Evolutionary conservation across 2,888 invertebrate species (phyloP), one percentile per base, ranked within the genome.

Genomic region (Bedellia somnulentella): DNA sequence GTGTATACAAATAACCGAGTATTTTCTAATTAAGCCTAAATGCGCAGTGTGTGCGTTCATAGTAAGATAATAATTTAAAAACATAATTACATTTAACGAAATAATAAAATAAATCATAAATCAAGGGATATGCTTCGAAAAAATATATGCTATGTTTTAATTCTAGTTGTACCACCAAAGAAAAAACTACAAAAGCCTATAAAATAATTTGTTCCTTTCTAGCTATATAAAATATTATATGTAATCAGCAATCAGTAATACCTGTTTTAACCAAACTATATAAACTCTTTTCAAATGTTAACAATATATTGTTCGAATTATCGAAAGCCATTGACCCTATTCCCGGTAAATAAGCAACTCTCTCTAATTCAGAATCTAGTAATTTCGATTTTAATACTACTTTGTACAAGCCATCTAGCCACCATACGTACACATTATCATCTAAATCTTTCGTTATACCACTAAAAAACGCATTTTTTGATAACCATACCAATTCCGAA

Each of bases 361-460:
- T 59, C 0, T 44, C 47, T 13, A 75, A 22, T 8, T 29, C 49
- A 0, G 68, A 60, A 12, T 57, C 43, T 5, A 38, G 13, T 5
- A 70, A 36, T 31, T 51, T 47, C 12, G 46, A 48, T 1, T 50
- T 47, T 21, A 67, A 42, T 25, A 47, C 27, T 2, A 75, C 47
- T 42, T 52, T 61, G 31, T 70, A 75, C 3, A 75, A 49, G 1
- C 60, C 63, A 32, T 73, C 68, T 2, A 73, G 31, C 70, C 71
- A 73, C 73, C 73, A 73, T 3, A 59, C 49, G 16, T 64, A 70
- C 0, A 71, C 51, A 0, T 36, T 42, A 0, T 56, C 63, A 15
- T 66, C 52, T 15, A 57, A 44, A 46, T 71, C 70, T 2, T 63
- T 44, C 5, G 56, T 50, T 2, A 73, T 33, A 1, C 71, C 71